These are phyloP conservation scores for Sphaerophoria taeniata DNA, from an alignment of 2,888 invertebrate genomes.

Conservation along the genomic window DNA sequence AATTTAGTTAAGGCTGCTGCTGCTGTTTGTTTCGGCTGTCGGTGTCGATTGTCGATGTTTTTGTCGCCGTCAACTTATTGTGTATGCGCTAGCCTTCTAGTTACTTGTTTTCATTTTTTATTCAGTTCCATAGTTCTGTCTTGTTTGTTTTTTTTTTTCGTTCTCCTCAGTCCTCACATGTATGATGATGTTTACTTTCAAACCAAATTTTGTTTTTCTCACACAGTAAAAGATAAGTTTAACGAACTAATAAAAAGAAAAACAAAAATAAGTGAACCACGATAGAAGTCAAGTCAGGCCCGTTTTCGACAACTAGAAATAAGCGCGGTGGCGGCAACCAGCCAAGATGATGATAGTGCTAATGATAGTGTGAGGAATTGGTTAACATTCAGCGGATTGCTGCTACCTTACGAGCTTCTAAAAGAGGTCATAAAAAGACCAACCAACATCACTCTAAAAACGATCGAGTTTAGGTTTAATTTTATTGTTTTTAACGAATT, in stretches of 20 bases:
- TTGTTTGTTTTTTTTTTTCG: conserved; percentile 15
- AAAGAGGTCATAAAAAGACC: conserved; percentile 45
- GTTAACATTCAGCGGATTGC: conserved; percentile 50
- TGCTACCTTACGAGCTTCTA: conserved; percentile 13
- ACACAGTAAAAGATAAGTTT: conserved; percentile 51
- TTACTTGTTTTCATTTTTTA: conserved; percentile 41
- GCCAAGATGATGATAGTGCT: conserved; percentile 39
- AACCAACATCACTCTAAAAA: not conserved
- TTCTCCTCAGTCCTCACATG: conserved; percentile 10
- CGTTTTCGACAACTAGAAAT: not conserved
- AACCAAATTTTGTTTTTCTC: conserved; percentile 27
- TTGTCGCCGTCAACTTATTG: not conserved
- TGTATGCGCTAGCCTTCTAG: conserved; percentile 37
- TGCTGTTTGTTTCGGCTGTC: not conserved
- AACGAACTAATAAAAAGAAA: conserved; percentile 62
- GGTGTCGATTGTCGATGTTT: not conserved
- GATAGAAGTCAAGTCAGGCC: conserved; percentile 11
- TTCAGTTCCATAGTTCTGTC: conserved; percentile 27
- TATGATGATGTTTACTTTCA: conserved; percentile 11
- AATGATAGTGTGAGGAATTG: conserved; percentile 29
- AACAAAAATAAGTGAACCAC: conserved; percentile 18
- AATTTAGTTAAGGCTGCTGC: not conserved
- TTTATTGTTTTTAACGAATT: conserved; percentile 9
- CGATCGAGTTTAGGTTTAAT: conserved; percentile 4
- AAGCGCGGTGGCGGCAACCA: not conserved